Base-by-base conservation (phyloP, 2,113 vertebrate species). In the Caranx ignobilis region DNA sequence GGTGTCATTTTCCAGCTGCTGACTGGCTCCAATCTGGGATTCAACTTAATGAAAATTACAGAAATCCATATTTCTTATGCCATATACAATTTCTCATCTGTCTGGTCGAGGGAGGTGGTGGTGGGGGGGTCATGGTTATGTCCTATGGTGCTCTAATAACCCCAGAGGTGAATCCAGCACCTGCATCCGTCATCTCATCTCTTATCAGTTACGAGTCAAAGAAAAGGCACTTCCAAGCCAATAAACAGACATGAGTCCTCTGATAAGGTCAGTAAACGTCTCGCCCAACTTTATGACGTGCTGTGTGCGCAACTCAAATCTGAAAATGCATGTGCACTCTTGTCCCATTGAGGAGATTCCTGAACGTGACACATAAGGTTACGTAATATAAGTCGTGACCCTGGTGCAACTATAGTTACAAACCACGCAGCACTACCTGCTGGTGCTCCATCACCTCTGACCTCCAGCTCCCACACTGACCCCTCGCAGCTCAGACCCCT, bases 401-500 rank as follows among this genome's bases (percentile, higher is more conserved):
- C 19, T 39, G 60, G 39, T 31, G 21, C 56, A 15, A 7, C 16
- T 6, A 61, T 63, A 67, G 50, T 55, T 60, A 66, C 10, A 61
- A 69, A 54, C 50, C 43, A 31, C 54, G 15, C 54, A 41, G 66
- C 4, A 32, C 73, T 56, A 56, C 82, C 65, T 75, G 31, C 64
- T 35, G 59, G 37, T 0, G 16, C 55, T 75, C 13, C 1, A 11
- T 63, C 26, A 80, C 75, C 76, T 62, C 77, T 83, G 83, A 83
- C 83, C 85, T 62, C 50, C 47, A 18, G 68, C 61, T 65, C 47
- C 56, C 47, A 2, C 60, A 3, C 8, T 87, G 83, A 89, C 85
- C 86, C 11, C 50, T 57, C 11, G 2, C 18, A n/a, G 80, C 57
- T 73, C 68, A 26, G 26, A 26, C 71, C 57, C 26, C 26, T 0